phyloP scores from a whole-genome alignment of 2,888 invertebrate species.

The Lathronympha strigana region DNA sequence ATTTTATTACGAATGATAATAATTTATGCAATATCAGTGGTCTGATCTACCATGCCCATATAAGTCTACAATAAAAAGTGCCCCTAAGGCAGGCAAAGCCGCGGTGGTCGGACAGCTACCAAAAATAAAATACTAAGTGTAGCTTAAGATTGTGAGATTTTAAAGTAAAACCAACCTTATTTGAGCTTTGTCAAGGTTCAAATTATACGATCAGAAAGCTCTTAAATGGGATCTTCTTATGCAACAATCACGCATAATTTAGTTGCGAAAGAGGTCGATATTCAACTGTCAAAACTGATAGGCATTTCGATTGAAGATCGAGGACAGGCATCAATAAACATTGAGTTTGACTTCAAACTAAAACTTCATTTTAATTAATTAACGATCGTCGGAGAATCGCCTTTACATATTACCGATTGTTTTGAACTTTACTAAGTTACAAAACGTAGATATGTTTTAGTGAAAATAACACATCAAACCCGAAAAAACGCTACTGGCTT shows the following conservation, averaged over 20 bases:
- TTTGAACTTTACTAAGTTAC: no score
- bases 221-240: not conserved
- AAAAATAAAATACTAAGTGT: constrained; percentile 6
- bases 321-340: constrained; percentile 24
- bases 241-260: not conserved
- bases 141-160: not conserved
- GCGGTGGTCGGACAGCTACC: constrained; percentile 30
- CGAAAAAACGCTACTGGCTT: no score
- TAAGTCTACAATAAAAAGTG: constrained; percentile 16
- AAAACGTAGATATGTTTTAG: no score
- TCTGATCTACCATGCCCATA: constrained; percentile 13
- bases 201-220: not conserved
- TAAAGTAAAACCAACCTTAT: constrained; percentile 3
- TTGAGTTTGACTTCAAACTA: constrained; percentile 11
- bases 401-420: not conserved
- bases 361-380: constrained; percentile 5
- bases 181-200: not conserved
- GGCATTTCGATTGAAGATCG: constrained; percentile 27
- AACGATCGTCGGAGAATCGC: not conserved
- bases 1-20: constrained; percentile 5
- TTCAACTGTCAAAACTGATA: constrained; percentile 39
- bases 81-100: constrained; percentile 14
- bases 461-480: no score
- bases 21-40: constrained; percentile 19
- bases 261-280: constrained; percentile 39